phyloP scores from a whole-genome alignment of 53 echinoderm and acorn worm genomes.

The Luidia sarsii region DNA sequence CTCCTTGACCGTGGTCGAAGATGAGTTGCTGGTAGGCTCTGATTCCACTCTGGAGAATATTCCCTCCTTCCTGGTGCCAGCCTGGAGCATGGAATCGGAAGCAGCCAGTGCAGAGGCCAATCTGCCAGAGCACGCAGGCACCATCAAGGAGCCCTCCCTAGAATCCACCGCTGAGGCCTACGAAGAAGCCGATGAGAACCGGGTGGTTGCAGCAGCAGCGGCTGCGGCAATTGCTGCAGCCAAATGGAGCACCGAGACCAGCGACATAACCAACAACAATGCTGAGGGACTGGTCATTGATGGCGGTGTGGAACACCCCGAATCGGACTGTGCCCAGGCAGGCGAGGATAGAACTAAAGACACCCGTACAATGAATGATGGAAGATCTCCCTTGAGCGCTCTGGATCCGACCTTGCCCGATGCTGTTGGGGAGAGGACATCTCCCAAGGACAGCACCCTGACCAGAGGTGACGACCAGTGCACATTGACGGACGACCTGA shows the following conservation, averaged over 20 bases:
- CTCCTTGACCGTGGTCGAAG: constrained; percentile 89
- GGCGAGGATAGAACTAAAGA: constrained; percentile 25
- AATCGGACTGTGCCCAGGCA: not conserved
- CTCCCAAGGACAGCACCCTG: not conserved
- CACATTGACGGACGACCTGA: constrained; percentile 40
- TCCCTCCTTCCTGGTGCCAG: constrained; percentile 58
- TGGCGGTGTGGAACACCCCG: not conserved
- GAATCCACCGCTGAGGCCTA: not conserved
- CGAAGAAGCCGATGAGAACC: not conserved
- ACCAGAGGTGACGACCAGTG: constrained; percentile 15
- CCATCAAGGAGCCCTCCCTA: constrained; percentile 1
- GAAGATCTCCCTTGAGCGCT: not conserved
- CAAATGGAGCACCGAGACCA: constrained; percentile 21
- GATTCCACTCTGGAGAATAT: constrained; percentile 44
- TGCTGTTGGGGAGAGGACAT: not conserved
- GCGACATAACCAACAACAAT: constrained; percentile 46
- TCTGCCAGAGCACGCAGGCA: not conserved
- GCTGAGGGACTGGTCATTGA: not conserved
- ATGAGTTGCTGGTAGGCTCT: constrained; percentile 63
- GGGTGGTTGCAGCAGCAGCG: not conserved
- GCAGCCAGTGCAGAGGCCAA: constrained; percentile 26
- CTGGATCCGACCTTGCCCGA: not conserved
- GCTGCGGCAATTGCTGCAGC: not conserved
- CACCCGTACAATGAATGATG: constrained; percentile 14
- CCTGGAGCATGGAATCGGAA: constrained; percentile 63